phyloP scores from a whole-genome alignment of 2,888 invertebrate species.

The Hypomecis punctinalis region DNA sequence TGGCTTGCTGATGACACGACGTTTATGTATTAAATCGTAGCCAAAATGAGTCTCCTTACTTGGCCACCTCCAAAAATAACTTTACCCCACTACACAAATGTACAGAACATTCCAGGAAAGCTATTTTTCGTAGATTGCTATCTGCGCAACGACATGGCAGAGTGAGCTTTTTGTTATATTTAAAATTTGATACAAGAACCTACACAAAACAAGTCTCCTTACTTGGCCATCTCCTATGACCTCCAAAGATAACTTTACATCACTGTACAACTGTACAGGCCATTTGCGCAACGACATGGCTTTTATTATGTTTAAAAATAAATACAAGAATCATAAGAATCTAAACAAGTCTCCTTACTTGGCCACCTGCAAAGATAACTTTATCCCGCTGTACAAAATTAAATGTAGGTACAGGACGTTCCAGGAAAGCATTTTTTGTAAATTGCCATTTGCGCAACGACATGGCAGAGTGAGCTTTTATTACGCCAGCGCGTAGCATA shows the following conservation, averaged over 20 bases:
- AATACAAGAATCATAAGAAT: too few relatives aligned
- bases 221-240: too few relatives aligned
- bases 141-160: conserved; percentile 13
- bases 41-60: too few relatives aligned
- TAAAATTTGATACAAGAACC: too few relatives aligned
- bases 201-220: too few relatives aligned
- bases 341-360: too few relatives aligned
- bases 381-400: neutral
- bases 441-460: conserved; percentile 9
- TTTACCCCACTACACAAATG: neutral
- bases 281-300: too few relatives aligned
- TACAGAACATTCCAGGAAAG: neutral
- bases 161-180: conserved; percentile 29
- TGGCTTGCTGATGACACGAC: too few relatives aligned
- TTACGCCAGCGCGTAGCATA: conserved; percentile 22
- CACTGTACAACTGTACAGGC: too few relatives aligned
- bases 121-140: conserved; percentile 6
- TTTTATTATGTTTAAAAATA: too few relatives aligned
- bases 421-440: conserved; percentile 6
- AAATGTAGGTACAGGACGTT: neutral
- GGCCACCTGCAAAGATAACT: neutral
- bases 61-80: neutral
- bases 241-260: too few relatives aligned
- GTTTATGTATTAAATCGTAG: too few relatives aligned
- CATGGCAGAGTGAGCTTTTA: conserved; percentile 22